Evolutionary conservation across 2,888 invertebrate species (phyloP).

Genomic region (Neelides folsomi): DNA sequence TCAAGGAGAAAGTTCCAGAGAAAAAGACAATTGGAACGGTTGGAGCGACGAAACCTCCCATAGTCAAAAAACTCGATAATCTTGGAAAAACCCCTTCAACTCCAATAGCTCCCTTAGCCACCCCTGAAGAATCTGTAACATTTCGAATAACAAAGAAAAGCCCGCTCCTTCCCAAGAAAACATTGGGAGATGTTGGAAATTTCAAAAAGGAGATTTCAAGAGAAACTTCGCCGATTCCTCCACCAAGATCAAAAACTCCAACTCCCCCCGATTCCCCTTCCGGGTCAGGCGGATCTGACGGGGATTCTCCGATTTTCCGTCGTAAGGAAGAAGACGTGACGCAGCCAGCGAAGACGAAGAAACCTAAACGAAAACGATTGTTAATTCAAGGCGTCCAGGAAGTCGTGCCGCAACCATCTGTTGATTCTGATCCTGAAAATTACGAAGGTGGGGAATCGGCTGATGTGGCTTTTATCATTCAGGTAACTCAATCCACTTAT

Average conservation of each 20-base stretch:
- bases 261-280: neutral
- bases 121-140: constrained; percentile 21
- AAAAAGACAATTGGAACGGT: too few relatives aligned
- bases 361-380: constrained; percentile 32
- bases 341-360: constrained; percentile 17
- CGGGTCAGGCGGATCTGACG: too few relatives aligned
- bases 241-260: constrained; percentile 12
- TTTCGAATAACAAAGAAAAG: constrained; percentile 16
- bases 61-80: constrained; percentile 4
- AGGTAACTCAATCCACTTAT: constrained; percentile 38
- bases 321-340: neutral
- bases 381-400: constrained; percentile 36
- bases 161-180: too few relatives aligned
- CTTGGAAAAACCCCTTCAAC: neutral
- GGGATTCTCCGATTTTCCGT: neutral
- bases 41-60: constrained; percentile 8
- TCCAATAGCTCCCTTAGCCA: neutral
- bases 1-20: too few relatives aligned
- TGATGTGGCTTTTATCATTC: constrained; percentile 50
- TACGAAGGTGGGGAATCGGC: constrained; percentile 38
- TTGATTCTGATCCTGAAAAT: constrained; percentile 11
- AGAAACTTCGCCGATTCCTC: constrained; percentile 9
- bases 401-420: constrained; percentile 25
- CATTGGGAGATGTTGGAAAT: constrained; percentile 8
- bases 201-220: constrained; percentile 10